Base-by-base conservation (phyloP, 2,888 invertebrate genomes). In the Machimus rusticus region DNA sequence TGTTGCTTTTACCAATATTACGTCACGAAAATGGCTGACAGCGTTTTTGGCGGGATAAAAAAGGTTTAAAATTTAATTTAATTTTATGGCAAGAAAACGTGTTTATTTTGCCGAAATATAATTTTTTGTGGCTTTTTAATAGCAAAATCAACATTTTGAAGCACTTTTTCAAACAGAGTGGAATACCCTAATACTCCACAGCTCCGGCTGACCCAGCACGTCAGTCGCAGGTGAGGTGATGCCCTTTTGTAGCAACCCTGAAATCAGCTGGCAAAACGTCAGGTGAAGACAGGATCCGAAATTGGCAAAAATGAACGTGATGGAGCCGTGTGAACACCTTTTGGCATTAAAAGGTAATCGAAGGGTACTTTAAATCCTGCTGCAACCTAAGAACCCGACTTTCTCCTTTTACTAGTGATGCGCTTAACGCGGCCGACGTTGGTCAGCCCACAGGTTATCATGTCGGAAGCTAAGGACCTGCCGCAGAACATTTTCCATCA, bases 381-480 rank as follows among this genome's bases (percentile, higher is more conserved):
- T 51, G n/a, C 6, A 51, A 51, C 19, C n/a, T 46, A 46, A 46
- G 16, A 3, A 14, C 2, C 8, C 16, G 8, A 9, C 19, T 14
- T 66, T 1, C 14, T 37, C 0, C 4, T 34, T 31, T n/a, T 76
- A 16, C 39, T 74, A 95, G 99, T 99, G 85, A 99, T 99, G 98
- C 94, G 99, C 89, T 94, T 99, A 89, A 98, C 99, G 1, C 95
- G 98, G 90, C 99, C 99, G 5, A 97, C 97, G 39, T 93, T 99
- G 89, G 96, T 97, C 88, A 96, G 96, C 90, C 96, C 96, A 12
- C 94, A 96, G 90, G 95, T 97, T 88, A 95, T 98, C 1, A 96
- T 97, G 6, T 96, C 96, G 90, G 98, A 98, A 92, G 94, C 95
- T 5, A 95, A 96, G 91, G 98, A 98, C 93, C 94, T 98, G 89